Base-by-base conservation (phyloP, 2,888 invertebrate species). In the Catocala nupta region DNA sequence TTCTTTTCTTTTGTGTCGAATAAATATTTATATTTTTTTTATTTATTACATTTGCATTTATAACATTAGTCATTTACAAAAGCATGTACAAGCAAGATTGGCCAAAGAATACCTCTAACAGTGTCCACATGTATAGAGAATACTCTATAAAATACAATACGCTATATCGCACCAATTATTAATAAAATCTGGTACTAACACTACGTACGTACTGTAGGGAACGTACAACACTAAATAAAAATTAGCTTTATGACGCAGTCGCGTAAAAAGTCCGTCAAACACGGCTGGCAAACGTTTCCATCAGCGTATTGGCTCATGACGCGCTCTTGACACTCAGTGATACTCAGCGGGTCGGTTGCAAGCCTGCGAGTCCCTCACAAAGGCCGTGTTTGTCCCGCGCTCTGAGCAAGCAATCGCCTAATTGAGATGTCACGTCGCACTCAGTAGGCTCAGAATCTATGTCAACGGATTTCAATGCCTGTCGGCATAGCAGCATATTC, bases 341-440 rank as follows among this genome's bases (percentile, higher is more conserved):
- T 68, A 75, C 63, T 68, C 63, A 39, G 8, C 36, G 36, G 9
- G 8, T 39, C 36, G 36, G 9, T 7, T 39, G 36, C 36, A 39
- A 39, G 36, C 67, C 67, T 70, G 56, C 61, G 55, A 54, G 36
- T 36, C 45, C 0, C 67, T 59, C 81, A 87, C 89, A 89, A 89
- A 88, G 81, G 78, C 77, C 77, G 75, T 86, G 84, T 87, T 84
- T 84, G 80, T 80, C 77, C 78, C 97, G 97, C 72, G 70, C 81
- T 81, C 80, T 80, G 81, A 83, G 85, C 85, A 87, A 85, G 89
- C 91, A 90, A 90, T 91, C 87, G 81, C 80, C 83, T 91, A 90
- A 91, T 91, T 91, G 90, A 87, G 87, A 85, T 83, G 86, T 84
- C 86, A 77, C 78, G 63, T 70, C 68, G 73, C 66, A 69, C 73